Conservation (phyloP, 2,113 vertebrate species). For the Menura novaehollandiae region DNA sequence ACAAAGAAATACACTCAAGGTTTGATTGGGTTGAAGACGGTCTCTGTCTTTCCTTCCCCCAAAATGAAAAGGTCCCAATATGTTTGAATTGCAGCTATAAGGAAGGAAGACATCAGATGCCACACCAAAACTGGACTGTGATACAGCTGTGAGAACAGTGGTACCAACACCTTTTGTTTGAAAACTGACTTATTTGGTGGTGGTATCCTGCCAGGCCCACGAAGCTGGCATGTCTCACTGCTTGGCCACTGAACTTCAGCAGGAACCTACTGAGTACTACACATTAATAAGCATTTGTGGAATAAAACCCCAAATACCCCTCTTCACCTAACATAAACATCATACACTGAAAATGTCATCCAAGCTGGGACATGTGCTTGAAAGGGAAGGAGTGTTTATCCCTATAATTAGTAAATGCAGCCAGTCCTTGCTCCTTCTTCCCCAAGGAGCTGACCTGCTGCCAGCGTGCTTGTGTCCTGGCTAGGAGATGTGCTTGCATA, state of each 20-base stretch:
- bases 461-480: background rate
- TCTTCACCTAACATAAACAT: background rate
- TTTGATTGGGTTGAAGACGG: background rate
- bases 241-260: background rate
- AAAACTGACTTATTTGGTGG: background rate
- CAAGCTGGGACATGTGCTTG: background rate
- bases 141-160: background rate
- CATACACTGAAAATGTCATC: background rate
- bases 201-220: accelerated
- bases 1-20: background rate
- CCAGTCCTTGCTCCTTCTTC: background rate
- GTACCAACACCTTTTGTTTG: background rate
- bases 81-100: background rate
- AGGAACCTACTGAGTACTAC: background rate
- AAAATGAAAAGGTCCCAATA: background rate
- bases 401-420: background rate
- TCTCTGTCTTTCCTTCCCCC: background rate
- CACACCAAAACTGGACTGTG: background rate
- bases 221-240: background rate
- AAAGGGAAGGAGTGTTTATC: background rate
- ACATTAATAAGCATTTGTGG: background rate
- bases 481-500: accelerated
- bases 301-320: background rate
- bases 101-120: background rate
- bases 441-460: background rate